Percentiles rank a stretch among this genome's conserved stretches.
These are phyloP conservation scores for Meiosimyza decipiens DNA, from an alignment of 2,888 invertebrate genomes.

Conservation along the genomic window DNA sequence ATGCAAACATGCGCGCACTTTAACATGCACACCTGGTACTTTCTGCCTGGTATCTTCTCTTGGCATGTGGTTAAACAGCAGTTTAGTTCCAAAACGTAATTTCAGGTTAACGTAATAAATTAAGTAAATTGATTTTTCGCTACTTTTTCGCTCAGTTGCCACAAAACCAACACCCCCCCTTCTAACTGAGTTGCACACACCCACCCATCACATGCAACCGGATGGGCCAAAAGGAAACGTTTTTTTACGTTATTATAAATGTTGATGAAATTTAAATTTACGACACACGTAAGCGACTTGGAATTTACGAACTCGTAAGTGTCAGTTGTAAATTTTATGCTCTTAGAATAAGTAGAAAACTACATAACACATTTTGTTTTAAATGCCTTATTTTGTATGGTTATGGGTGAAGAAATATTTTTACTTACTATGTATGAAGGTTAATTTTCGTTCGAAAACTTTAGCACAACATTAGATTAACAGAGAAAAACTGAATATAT, in stretches of 20 bases:
- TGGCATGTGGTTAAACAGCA: slow-evolving; percentile 29
- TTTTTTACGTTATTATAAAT: background rate
- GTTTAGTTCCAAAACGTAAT: slow-evolving; percentile 29
- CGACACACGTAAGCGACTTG: slow-evolving; percentile 9
- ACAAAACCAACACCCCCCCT: background rate
- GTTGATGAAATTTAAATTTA: slow-evolving; percentile 16
- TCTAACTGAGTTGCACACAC: background rate
- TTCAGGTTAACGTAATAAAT: slow-evolving; percentile 33
- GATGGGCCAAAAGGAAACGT: background rate
- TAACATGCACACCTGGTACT: too few relatives aligned
- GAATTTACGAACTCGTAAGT: background rate
- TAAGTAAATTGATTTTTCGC: slow-evolving; percentile 33
- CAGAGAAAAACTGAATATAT: too few relatives aligned
- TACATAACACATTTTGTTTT: too few relatives aligned
- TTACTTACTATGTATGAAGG: too few relatives aligned
- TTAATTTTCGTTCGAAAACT: too few relatives aligned
- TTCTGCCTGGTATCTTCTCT: background rate
- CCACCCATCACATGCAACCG: background rate
- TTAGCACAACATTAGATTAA: too few relatives aligned
- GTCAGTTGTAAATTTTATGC: too few relatives aligned
- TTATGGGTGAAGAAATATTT: too few relatives aligned
- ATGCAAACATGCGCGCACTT: background rate
- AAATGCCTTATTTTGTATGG: too few relatives aligned
- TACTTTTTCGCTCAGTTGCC: slow-evolving; percentile 11
- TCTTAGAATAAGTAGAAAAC: too few relatives aligned